Evolutionary conservation across 2,888 invertebrate genomes (phyloP).

Genomic region (Julus scandinavius): DNA sequence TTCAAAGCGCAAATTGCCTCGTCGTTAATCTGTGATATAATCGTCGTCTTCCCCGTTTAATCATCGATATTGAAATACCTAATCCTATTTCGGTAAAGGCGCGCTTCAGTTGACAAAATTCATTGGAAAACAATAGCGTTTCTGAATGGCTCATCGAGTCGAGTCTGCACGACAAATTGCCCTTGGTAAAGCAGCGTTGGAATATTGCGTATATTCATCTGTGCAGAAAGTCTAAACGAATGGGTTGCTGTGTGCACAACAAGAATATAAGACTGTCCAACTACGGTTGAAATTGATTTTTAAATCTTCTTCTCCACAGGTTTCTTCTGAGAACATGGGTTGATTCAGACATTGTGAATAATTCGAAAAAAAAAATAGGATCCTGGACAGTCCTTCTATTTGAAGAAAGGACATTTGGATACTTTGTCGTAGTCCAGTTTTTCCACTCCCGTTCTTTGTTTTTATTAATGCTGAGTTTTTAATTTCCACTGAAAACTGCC

Average conservation of each 20-base stretch:
- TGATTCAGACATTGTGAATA: background rate
- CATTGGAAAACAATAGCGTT: slow-evolving; percentile 1
- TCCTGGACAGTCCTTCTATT: background rate
- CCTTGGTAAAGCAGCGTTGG: background rate
- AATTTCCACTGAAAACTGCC: background rate
- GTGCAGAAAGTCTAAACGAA: slow-evolving; percentile 12
- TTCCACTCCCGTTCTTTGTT: background rate
- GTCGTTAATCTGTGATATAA: slow-evolving; percentile 29
- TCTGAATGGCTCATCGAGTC: slow-evolving; percentile 32
- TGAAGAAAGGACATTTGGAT: background rate
- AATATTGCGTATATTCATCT: background rate
- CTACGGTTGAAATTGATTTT: slow-evolving; percentile 4
- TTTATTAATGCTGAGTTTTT: background rate
- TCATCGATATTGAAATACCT: background rate
- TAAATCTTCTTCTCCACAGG: background rate
- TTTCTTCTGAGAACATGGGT: background rate
- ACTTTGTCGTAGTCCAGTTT: background rate
- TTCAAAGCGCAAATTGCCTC: background rate
- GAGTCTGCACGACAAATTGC: background rate
- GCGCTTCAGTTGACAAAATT: background rate
- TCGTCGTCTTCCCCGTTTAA: background rate
- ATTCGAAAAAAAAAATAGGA: background rate
- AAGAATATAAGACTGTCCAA: slow-evolving; percentile 4
- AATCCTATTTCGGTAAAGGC: background rate
- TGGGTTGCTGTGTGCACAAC: slow-evolving; percentile 27